Evolutionary conservation across 2,113 vertebrate genomes (phyloP).

Genomic region (Boleophthalmus pectinirostris): DNA sequence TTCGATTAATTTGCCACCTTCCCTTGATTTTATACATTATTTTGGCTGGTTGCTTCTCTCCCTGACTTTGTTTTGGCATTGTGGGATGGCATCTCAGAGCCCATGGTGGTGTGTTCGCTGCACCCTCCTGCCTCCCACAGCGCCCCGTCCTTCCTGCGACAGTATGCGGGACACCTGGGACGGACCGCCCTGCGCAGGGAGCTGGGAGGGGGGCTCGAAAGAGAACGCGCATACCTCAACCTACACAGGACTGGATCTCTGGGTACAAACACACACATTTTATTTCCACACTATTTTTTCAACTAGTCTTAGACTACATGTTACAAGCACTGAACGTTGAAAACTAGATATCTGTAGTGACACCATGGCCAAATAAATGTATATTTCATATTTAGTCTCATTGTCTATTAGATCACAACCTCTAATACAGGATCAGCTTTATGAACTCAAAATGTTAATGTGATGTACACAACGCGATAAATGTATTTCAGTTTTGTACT

Average conservation of each 20-base stretch:
- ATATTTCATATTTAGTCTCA: too few relatives aligned
- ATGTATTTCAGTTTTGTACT: too few relatives aligned
- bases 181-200: slow-evolving; percentile 78
- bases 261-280: slow-evolving; percentile 64
- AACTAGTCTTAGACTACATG: too few relatives aligned
- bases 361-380: too few relatives aligned
- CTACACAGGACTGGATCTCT: slow-evolving; percentile 81
- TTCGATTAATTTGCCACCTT: neutral
- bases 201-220: slow-evolving; percentile 71
- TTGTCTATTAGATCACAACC: too few relatives aligned
- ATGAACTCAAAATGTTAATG: too few relatives aligned
- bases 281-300: too few relatives aligned
- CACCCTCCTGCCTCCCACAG: slow-evolving; percentile 81
- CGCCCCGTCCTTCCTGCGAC: slow-evolving; percentile 81
- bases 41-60: neutral
- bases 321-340: too few relatives aligned
- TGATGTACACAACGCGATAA: too few relatives aligned
- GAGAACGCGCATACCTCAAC: slow-evolving; percentile 75
- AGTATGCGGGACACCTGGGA: slow-evolving; percentile 79
- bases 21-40: slow-evolving; percentile 9
- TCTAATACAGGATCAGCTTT: too few relatives aligned
- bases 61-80: slow-evolving; percentile 22
- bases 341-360: too few relatives aligned
- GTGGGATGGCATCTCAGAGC: slow-evolving; percentile 62
- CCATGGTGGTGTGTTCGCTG: slow-evolving; percentile 69